Base-by-base conservation (phyloP, 30 jellyfish, hydroid and myxozoan genomes). In the Clytia hemisphaerica region DNA sequence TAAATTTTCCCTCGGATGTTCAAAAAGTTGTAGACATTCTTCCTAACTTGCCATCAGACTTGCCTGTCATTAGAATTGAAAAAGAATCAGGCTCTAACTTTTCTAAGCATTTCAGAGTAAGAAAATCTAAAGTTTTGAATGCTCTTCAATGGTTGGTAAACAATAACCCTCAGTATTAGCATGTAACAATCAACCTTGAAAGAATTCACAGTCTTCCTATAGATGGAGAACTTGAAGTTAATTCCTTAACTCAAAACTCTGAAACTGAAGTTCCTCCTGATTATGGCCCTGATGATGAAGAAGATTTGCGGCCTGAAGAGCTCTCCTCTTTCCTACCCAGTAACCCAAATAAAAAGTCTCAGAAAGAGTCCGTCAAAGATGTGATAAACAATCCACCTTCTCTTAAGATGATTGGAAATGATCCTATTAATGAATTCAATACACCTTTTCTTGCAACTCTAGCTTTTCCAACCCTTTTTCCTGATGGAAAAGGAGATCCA, bases 131-230 rank as follows among this genome's bases (percentile, higher is more conserved):
- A 42, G 83, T 78, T 19, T 61, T 48, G 6, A 24, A 45, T 25
- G 83, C 92, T 18, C 45, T 78, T 24, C 76, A 53, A 4, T 77
- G 92, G 92, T 53, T 77, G 60, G 59, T 77, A 10, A 60, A 58
- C 2, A 77, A 65, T 19, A 77, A 77, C 49, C 83, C 92, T 38
- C 32, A 64, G 47, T 77, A 77, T 71, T 49, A 46, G 16, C 51
- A 45, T 28, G 42, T 76, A 15, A 61, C 18, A 26, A 62, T 76
- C 16, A 51, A 76, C 55, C 26, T 29, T 25, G 42, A 16, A 33
- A 15, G 25, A 6, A 29, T 75, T 7, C 3, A 12, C n/a, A 37
- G 36, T 25, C 44, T 75, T 9, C 87, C 87, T 24, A 55, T 37
- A 57, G 45, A 55, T 72, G 84, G 78, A 4, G 76, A 36, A n/a